These are phyloP conservation scores for Metalampra italica DNA, from an alignment of 2,888 invertebrate genomes.

Conservation along the genomic window DNA sequence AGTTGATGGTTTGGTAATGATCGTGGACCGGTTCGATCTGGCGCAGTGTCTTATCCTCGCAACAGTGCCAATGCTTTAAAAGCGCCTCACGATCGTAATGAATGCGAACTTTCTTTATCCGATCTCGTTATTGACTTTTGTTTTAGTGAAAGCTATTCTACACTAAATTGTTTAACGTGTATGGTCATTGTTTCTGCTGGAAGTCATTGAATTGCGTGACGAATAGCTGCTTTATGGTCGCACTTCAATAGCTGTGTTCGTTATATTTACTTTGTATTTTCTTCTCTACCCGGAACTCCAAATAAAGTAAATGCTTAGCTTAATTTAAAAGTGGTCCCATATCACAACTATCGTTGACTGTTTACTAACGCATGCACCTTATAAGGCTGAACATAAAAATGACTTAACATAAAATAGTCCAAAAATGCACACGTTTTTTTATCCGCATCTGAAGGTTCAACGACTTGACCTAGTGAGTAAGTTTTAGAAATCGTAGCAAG, in stretches of 20 bases:
- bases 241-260: too few relatives aligned
- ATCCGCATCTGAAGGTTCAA: slow-evolving; percentile 28
- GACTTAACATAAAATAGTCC: slow-evolving; percentile 26
- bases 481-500: slow-evolving; percentile 44
- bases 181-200: neutral
- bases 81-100: neutral
- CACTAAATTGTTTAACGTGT: too few relatives aligned
- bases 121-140: neutral
- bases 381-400: neutral
- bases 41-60: neutral
- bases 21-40: neutral
- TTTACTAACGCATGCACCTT: neutral
- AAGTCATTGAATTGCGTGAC: neutral
- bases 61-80: neutral
- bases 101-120: neutral
- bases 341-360: neutral
- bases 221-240: too few relatives aligned
- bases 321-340: too few relatives aligned
- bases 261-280: too few relatives aligned
- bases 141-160: neutral
- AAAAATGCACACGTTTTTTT: slow-evolving; percentile 38
- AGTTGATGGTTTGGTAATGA: neutral
- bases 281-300: too few relatives aligned
- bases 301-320: too few relatives aligned
- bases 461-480: slow-evolving; percentile 43